phyloP scores from a whole-genome alignment of 2,113 vertebrate species.

The Xyliphius kryptos region DNA sequence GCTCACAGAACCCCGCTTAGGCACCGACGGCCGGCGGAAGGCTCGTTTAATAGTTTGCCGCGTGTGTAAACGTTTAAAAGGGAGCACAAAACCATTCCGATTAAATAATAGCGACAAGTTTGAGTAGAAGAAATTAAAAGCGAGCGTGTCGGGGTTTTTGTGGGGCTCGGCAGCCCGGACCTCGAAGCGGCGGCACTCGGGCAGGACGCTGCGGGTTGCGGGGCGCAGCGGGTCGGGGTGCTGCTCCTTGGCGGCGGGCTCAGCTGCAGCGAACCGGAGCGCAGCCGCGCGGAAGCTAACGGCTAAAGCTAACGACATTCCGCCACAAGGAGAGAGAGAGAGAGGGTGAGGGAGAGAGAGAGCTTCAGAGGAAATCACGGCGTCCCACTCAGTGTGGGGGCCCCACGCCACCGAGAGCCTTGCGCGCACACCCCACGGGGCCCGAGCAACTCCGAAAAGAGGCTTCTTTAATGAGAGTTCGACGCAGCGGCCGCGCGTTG shows the following conservation, averaged over 20 bases:
- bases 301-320: slow-evolving; percentile 65
- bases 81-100: slow-evolving; percentile 56
- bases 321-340: slow-evolving; percentile 75
- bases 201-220: no score
- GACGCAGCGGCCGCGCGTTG: slow-evolving; percentile 75
- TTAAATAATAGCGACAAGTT: slow-evolving; percentile 70
- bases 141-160: slow-evolving; percentile 55
- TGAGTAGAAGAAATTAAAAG: slow-evolving; percentile 69
- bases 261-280: slow-evolving; percentile 28
- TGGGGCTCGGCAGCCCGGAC: slow-evolving; percentile 34
- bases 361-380: no score
- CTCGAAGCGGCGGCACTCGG: no score
- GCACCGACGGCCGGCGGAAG: slow-evolving; percentile 26
- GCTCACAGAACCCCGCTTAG: slow-evolving; percentile 11
- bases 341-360: slow-evolving; percentile 62
- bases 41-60: slow-evolving; percentile 36
- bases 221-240: no score
- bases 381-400: no score
- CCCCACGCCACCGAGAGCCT: no score
- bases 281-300: no score
- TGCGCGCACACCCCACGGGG: no score
- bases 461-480: no score
- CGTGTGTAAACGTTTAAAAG: slow-evolving; percentile 46
- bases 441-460: no score
- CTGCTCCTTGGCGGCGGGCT: no score